phyloP scores from a whole-genome alignment of 2,797 vertebrate genomes.

The Chiroxiphia lanceolata region DNA sequence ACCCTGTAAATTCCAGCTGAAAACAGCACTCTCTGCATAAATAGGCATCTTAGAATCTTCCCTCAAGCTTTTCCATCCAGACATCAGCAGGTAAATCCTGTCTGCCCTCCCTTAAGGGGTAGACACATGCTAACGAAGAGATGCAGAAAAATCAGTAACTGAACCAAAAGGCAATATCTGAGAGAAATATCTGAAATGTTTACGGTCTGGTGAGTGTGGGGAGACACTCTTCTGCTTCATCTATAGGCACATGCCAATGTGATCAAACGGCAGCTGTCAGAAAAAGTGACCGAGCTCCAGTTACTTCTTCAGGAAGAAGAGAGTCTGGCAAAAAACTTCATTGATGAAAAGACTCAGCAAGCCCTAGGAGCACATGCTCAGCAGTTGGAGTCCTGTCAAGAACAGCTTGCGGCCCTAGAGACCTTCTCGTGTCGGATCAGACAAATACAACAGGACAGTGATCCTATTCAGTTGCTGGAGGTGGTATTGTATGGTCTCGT shows the following conservation, averaged over 20 bases:
- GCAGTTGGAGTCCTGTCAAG: slow-evolving; percentile 34
- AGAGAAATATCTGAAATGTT: neutral
- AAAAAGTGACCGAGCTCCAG: slow-evolving; percentile 67
- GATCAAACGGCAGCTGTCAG: slow-evolving; percentile 67
- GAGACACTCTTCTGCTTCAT: slow-evolving; percentile 8
- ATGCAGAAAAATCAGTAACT: neutral
- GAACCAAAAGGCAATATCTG: neutral
- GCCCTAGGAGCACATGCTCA: slow-evolving; percentile 56
- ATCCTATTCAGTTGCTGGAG: slow-evolving; percentile 68
- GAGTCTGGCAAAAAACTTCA: slow-evolving; percentile 59
- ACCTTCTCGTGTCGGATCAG: slow-evolving; percentile 33
- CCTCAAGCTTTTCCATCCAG: neutral
- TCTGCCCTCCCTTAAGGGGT: neutral
- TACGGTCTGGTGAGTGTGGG: neutral
- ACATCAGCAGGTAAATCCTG: neutral
- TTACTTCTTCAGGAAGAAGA: slow-evolving; percentile 75
- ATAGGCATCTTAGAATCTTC: neutral
- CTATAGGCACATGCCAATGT: slow-evolving; percentile 49
- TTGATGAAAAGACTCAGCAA: slow-evolving; percentile 69
- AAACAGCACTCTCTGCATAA: neutral
- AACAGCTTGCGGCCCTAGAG: slow-evolving; percentile 47
- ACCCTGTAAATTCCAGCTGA: neutral
- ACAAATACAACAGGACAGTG: slow-evolving; percentile 52
- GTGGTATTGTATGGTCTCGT: slow-evolving; percentile 42
- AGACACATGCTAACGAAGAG: neutral